These are phyloP conservation scores for Pelochelys cantorii DNA, from an alignment of 2,797 vertebrate species.

Conservation along the genomic window DNA sequence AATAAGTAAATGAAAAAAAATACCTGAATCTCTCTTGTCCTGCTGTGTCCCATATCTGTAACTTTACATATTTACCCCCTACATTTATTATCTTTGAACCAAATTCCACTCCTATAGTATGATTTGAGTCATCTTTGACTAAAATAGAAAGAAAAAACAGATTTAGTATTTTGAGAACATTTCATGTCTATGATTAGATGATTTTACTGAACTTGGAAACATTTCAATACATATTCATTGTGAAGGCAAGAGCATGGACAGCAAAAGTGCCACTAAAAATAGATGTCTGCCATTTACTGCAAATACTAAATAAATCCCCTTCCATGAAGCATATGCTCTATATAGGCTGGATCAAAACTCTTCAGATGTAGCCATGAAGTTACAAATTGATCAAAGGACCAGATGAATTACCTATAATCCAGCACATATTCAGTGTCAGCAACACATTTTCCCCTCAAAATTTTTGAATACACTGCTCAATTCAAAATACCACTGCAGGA, in stretches of 20 bases:
- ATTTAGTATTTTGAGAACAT: slow-evolving; percentile 17
- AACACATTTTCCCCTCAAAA: not conserved
- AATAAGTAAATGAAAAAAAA: slow-evolving; percentile 22
- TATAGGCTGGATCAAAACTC: not conserved
- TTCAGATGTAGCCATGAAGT: not conserved
- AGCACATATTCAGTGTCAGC: not conserved
- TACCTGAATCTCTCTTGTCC: slow-evolving; percentile 94
- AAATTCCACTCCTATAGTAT: slow-evolving; percentile 86
- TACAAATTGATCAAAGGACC: not conserved
- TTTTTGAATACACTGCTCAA: not conserved
- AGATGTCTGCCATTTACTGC: not conserved
- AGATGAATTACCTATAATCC: not conserved
- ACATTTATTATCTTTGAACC: slow-evolving; percentile 92
- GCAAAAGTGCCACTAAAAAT: not conserved
- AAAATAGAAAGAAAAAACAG: slow-evolving; percentile 23
- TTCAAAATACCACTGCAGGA: not conserved
- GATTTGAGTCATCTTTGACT: slow-evolving; percentile 87
- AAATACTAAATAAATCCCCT: not conserved
- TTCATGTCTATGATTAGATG: not conserved
- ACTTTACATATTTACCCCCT: slow-evolving; percentile 94
- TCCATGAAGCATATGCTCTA: not conserved
- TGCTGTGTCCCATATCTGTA: slow-evolving; percentile 98
- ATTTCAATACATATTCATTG: not conserved
- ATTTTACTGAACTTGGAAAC: not conserved
- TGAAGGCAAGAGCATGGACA: not conserved